A percentile compares a stretch with the other conserved stretches of the same genome.
phyloP scores from a whole-genome alignment of 2,113 vertebrate species.

The Thermophis baileyi region DNA sequence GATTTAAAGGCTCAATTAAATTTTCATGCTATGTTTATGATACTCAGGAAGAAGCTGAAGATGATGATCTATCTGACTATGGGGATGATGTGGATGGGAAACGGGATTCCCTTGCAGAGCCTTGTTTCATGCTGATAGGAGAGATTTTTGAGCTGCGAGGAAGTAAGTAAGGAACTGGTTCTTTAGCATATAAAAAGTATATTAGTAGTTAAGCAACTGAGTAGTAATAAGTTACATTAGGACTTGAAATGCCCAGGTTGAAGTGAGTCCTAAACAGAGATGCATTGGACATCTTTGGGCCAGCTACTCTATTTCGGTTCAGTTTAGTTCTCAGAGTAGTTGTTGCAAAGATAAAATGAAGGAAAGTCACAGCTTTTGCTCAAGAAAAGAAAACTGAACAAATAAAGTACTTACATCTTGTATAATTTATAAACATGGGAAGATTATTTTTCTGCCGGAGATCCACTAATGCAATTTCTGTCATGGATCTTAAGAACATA shows the following conservation, averaged over 20 bases:
- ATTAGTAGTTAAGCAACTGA: background rate
- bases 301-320: background rate
- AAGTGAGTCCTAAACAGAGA: background rate
- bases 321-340: background rate
- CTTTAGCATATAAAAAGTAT: background rate
- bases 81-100: slow-evolving; percentile 88
- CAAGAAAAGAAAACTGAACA: background rate
- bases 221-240: background rate
- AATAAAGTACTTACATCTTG: background rate
- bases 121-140: slow-evolving; percentile 97
- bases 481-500: background rate
- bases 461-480: background rate
- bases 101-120: slow-evolving; percentile 90
- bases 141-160: slow-evolving; percentile 98
- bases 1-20: background rate
- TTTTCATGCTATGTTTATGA: background rate
- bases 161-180: slow-evolving; percentile 78
- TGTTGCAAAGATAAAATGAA: background rate
- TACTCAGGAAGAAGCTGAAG: slow-evolving; percentile 77
- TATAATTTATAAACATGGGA: background rate
- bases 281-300: background rate
- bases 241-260: background rate
- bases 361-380: background rate
- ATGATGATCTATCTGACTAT: slow-evolving; percentile 90
- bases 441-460: background rate